Conservation (phyloP, 2,113 vertebrate genomes). For the Stigmatopora argus region DNA sequence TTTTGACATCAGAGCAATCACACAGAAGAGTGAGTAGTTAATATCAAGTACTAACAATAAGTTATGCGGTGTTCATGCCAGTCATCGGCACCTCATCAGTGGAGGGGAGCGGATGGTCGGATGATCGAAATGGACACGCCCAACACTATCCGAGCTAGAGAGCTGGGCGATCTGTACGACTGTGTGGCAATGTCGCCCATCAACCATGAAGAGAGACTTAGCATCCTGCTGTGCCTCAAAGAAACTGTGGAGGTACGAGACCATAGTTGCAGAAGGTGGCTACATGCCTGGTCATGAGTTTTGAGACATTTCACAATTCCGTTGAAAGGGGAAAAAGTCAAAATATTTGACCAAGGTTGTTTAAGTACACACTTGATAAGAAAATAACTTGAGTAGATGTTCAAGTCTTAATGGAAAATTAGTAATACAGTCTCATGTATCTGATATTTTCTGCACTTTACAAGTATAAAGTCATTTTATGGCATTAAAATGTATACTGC, state of each 20-base stretch:
- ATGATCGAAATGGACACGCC: constrained; percentile 79
- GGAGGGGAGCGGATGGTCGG: constrained; percentile 73
- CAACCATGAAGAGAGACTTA: constrained; percentile 71
- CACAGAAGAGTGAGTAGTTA: background rate
- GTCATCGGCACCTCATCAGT: constrained; percentile 70
- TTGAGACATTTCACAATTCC: no score
- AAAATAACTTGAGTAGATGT: no score
- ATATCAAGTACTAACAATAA: background rate
- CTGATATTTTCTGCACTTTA: no score
- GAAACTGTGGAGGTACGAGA: constrained; percentile 77
- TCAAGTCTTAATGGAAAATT: no score
- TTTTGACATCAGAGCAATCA: no score
- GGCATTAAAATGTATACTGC: no score
- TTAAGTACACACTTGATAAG: no score
- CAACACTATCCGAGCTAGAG: constrained; percentile 75
- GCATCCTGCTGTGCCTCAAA: constrained; percentile 76
- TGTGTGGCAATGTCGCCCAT: constrained; percentile 58
- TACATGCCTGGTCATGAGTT: no score
- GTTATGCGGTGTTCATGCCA: background rate
- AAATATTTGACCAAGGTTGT: no score
- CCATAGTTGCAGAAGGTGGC: background rate
- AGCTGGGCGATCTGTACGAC: constrained; percentile 79
- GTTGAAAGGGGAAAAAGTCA: no score
- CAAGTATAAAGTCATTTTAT: no score
- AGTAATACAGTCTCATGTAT: no score